Evolutionary conservation across 2,888 invertebrate species (phyloP), one percentile per base, ranked within the genome.

Genomic region (Cremastobaeus sp.): DNA sequence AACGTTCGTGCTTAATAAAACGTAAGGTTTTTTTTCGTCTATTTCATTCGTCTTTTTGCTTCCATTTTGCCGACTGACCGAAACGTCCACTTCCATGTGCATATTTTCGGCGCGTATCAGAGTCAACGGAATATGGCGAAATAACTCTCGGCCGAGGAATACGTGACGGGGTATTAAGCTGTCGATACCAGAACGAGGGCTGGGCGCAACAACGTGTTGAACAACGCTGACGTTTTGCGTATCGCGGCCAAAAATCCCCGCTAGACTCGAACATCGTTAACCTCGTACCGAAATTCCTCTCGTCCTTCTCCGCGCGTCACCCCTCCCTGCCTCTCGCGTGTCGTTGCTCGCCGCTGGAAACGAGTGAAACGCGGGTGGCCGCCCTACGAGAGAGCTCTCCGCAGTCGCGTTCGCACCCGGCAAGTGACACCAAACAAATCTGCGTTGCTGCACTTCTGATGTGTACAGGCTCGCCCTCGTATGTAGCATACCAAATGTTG

Each of bases 361-460:
- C 75, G 76, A 74, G 69, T 62, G 66, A 68, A 77, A 74, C 76
- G 72, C 69, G 77, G 60, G 39, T 72, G 69, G 65, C 72, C 70
- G 60, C 64, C 71, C 73, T 73, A 70, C 66, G 68, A 77, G 68
- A 78, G 76, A 74, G 74, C 77, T 77, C 78, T 75, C 74, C 69
- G 68, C 45, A 52, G 72, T 50, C 73, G 76, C 45, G 55, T 72
- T 50, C 73, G 76, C 77, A 64, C 69, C 78, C 69, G 85, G 86
- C 86, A 86, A 85, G 81, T 86, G 86, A 86, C 86, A 84, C 82
- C 83, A 80, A 85, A 85, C 85, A 85, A 86, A 86, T 86, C 81
- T 83, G 79, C 81, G 75, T 79, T 74, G 70, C 69, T 69, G 78
- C 80, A 74, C 74, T 74, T 74, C 74, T 69, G 76, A 76, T 66